Evolutionary conservation across 1,140 invertebrate genomes (phyloP), one percentile per base, ranked within the genome.

Genomic region (Papilio helenus): DNA sequence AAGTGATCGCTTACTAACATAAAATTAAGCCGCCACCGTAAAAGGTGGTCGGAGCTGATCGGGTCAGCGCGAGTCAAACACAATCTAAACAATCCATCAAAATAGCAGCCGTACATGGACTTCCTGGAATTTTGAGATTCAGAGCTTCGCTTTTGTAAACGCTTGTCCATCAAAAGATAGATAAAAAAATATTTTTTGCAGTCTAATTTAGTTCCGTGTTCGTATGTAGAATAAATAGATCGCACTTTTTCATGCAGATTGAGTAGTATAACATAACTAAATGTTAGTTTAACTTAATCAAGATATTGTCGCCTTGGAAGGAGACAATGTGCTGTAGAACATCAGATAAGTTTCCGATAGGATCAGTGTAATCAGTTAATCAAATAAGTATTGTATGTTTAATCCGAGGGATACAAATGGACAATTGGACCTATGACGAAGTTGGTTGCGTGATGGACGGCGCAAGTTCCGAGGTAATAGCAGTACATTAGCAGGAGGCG

Each of bases 41-140:
- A 89, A 94, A 87, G 93, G 92, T 80, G 82, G 86, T 80, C 79
- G 88, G 93, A 93, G 91, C 89, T 91, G 92, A 93, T 92, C 89
- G 85, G 87, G 83, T 85, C 85, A 79, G 79, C 85, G 86, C 86
- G 84, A 90, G 84, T 85, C 82, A 81, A 88, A 87, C 86, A 86
- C 85, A 88, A 92, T 91, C 89, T 89, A 90, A 94, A 93, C 89
- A 88, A 92, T 91, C 90, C 89, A 93, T 92, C 92, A 93, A 93
- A 94, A 92, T 90, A 88, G 82, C 82, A 72, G 79, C 91, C 87
- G 86, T 89, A 92, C 87, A 93, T 89, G 90, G 90, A 89, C 90
- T 93, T 94, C 92, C 93, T 92, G 83, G 83, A 87, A 79, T 83
- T 80, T 81, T 86, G 79, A 81, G 86, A 90, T 89, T 87, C 84